These are phyloP conservation scores for Parauchenoglanis punctatus DNA, from an alignment of 2,797 vertebrate species.

Conservation along the genomic window DNA sequence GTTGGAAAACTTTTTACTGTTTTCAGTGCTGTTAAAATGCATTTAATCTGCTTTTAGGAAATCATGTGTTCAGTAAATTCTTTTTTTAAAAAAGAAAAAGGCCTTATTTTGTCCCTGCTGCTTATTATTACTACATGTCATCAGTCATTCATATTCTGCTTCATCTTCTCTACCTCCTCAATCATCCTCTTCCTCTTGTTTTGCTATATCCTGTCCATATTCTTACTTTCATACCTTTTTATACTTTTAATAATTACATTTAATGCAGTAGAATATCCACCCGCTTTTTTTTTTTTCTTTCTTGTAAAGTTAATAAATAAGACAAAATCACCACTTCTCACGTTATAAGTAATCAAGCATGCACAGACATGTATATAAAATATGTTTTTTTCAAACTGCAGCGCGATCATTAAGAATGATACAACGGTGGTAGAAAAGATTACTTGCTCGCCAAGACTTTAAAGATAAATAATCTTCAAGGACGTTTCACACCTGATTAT, in stretches of 20 bases:
- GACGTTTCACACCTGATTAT: background rate
- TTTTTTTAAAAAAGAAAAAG: background rate
- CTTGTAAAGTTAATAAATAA: no score
- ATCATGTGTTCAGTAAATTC: background rate
- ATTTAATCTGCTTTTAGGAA: background rate
- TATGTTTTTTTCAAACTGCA: no score
- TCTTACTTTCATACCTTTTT: background rate
- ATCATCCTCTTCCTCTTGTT: background rate
- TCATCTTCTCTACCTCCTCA: background rate
- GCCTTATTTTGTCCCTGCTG: background rate
- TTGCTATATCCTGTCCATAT: background rate
- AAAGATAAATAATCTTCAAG: no score
- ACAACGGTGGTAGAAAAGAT: background rate
- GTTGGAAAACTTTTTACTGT: background rate
- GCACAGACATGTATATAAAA: no score
- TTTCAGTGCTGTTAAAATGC: background rate
- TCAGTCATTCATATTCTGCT: background rate
- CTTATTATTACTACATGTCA: background rate
- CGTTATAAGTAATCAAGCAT: no score
- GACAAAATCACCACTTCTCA: no score
- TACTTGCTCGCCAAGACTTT: no score
- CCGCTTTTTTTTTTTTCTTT: no score
- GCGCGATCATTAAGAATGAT: background rate
- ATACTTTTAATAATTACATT: no score
- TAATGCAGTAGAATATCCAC: no score